These are phyloP conservation scores for Caenorhabditis sinica DNA, from an alignment of 2,888 invertebrate species.

Conservation along the genomic window DNA sequence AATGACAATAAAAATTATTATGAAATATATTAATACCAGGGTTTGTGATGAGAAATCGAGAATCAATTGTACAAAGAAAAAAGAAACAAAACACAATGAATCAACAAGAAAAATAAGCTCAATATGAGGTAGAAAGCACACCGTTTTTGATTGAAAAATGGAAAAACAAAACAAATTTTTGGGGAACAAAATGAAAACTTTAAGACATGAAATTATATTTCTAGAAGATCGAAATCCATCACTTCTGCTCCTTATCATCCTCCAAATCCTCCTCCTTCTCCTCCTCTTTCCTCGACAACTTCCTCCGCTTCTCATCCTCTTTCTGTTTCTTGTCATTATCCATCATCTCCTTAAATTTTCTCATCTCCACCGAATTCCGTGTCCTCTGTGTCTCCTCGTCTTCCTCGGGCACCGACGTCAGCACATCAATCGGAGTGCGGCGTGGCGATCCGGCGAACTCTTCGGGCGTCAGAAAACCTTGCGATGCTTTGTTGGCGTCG, in stretches of 20 bases:
- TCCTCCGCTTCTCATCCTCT: slow-evolving; percentile 29
- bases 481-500: slow-evolving; percentile 50
- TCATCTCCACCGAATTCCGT: slow-evolving; percentile 52
- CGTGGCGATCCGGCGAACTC: slow-evolving; percentile 56
- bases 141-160: neutral
- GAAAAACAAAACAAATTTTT: neutral
- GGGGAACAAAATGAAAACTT: neutral
- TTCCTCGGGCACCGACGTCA: slow-evolving; percentile 70
- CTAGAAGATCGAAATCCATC: neutral
- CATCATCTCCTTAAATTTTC: slow-evolving; percentile 59
- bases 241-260: slow-evolving; percentile 4
- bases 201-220: neutral
- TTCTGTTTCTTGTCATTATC: slow-evolving; percentile 37
- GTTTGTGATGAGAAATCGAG: neutral
- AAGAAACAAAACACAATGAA: neutral
- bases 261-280: slow-evolving; percentile 33
- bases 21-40: neutral
- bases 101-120: slow-evolving; percentile 1
- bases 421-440: slow-evolving; percentile 63
- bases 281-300: slow-evolving; percentile 32
- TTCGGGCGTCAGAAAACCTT: slow-evolving; percentile 57
- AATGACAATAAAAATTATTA: neutral
- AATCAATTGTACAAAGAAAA: slow-evolving; percentile 6
- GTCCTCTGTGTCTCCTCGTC: slow-evolving; percentile 73
- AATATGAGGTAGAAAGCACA: neutral